A percentile compares a stretch with the other conserved stretches of the same genome.
Evolutionary conservation across 2,888 invertebrate species (phyloP).

Genomic region (Plutella xylostella): DNA sequence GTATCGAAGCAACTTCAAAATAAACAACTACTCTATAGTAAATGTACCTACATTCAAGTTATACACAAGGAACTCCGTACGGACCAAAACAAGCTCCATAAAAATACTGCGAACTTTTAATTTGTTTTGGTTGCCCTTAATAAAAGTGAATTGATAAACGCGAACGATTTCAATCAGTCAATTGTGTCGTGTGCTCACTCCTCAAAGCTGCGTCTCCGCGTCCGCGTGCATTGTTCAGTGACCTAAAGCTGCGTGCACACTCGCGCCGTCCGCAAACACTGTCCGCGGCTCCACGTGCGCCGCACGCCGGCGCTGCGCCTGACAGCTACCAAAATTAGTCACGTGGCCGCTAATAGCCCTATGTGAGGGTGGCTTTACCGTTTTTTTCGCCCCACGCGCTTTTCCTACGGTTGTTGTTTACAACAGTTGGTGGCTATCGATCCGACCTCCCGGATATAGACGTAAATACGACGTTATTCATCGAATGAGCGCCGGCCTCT

Average conservation of each 20-base stretch:
- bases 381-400: slow-evolving; percentile 46
- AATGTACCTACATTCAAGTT: no score
- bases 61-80: background rate
- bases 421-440: slow-evolving; percentile 67
- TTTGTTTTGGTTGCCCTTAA: background rate
- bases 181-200: background rate
- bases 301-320: slow-evolving; percentile 34
- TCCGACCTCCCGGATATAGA: slow-evolving; percentile 42
- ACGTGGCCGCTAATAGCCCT: slow-evolving; percentile 63
- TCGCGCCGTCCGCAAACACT: background rate
- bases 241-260: background rate
- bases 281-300: background rate
- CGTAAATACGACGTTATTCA: slow-evolving; percentile 51
- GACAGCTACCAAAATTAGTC: slow-evolving; percentile 68
- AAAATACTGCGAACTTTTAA: background rate
- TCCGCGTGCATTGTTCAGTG: background rate
- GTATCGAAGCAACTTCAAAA: no score
- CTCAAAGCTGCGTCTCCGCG: background rate
- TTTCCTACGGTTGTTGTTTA: slow-evolving; percentile 46
- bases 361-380: slow-evolving; percentile 41
- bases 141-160: slow-evolving; percentile 2
- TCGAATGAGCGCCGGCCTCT: no score
- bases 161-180: slow-evolving; percentile 4
- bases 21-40: no score
- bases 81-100: background rate